A percentile compares a stretch with the other conserved stretches of the same genome.
Evolutionary conservation across 2,113 vertebrate genomes (phyloP).

Genomic region (Apteryx mantelli): DNA sequence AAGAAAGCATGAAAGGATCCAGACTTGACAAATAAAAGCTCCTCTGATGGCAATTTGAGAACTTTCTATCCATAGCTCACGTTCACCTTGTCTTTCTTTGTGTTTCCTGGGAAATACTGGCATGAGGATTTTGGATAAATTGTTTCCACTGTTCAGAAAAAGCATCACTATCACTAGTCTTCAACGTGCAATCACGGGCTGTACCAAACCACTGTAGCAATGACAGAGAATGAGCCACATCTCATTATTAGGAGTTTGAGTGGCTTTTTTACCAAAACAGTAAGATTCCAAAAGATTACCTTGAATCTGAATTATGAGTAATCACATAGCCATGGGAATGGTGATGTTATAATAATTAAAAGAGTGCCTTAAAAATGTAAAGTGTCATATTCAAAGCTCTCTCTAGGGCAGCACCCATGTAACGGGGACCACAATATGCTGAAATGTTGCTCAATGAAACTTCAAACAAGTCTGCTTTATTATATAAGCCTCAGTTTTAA

Average conservation of each 20-base stretch:
- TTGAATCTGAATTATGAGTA: background rate
- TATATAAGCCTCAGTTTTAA: background rate
- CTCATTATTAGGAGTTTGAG: accelerated
- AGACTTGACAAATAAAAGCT: no score
- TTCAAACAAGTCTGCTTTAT: background rate
- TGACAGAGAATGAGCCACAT: background rate
- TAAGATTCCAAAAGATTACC: background rate
- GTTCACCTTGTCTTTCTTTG: background rate
- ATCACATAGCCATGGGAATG: background rate
- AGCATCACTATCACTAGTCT: background rate
- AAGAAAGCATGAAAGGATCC: background rate
- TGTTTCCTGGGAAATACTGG: background rate
- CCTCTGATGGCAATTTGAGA: background rate
- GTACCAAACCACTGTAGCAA: background rate
- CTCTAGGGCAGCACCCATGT: background rate
- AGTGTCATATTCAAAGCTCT: background rate
- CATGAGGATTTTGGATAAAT: background rate
- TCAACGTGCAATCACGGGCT: background rate
- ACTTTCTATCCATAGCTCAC: accelerated
- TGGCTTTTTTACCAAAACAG: background rate
- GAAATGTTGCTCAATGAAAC: background rate
- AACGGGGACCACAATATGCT: background rate
- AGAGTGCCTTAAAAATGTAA: background rate
- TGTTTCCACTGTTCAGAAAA: background rate
- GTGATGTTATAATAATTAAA: background rate